Conservation (phyloP, 1,140 invertebrate genomes). For the Proales similis region DNA sequence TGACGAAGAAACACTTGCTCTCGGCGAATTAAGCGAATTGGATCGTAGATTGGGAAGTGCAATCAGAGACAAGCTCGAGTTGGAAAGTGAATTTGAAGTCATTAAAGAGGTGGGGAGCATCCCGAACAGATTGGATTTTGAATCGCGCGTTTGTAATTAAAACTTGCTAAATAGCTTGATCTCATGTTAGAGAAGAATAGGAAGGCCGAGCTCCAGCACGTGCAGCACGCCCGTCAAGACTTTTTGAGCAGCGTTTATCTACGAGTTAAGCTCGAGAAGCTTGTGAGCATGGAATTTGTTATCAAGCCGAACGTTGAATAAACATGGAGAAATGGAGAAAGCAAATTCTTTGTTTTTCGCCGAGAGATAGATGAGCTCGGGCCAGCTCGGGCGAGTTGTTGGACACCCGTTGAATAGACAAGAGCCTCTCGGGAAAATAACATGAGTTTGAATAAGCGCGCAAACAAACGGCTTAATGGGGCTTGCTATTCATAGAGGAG, state of each 20-base stretch:
- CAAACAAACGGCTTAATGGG: too few species aligned
- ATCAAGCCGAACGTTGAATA: too few species aligned
- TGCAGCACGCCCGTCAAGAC: background rate
- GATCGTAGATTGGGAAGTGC: slow-evolving; percentile 12
- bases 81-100: slow-evolving; percentile 1
- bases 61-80: slow-evolving; percentile 7
- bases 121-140: background rate
- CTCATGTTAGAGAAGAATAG: background rate
- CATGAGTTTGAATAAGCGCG: too few species aligned
- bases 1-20: background rate
- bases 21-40: background rate
- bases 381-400: too few species aligned
- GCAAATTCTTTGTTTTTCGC: too few species aligned
- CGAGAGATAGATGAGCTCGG: too few species aligned
- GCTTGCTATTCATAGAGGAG: too few species aligned
- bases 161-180: slow-evolving; percentile 5
- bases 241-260: slow-evolving; percentile 27
- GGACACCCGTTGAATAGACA: too few species aligned
- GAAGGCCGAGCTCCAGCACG: slow-evolving; percentile 25
- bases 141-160: background rate
- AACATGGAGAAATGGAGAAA: too few species aligned
- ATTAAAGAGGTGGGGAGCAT: slow-evolving; percentile 14
- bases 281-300: too few species aligned
- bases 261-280: slow-evolving; percentile 15
- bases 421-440: too few species aligned